Conservation (phyloP, 2,888 invertebrate species). For the Pheosia gnoma region DNA sequence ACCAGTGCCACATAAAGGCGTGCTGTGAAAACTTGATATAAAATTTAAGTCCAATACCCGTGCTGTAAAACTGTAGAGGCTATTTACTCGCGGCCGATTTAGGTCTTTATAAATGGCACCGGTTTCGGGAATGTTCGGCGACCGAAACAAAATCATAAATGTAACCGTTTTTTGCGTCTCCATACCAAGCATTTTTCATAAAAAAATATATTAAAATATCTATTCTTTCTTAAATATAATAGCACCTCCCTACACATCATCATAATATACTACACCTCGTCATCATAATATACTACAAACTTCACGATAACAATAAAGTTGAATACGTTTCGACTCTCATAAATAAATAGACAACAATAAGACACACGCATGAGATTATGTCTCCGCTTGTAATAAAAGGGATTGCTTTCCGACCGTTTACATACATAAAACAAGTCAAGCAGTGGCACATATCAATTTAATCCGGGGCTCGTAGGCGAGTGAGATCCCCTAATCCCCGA, state of each 20-base stretch:
- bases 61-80: conserved; percentile 38
- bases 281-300: conserved; percentile 23
- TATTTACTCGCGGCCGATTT: conserved; percentile 55
- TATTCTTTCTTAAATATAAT: no score
- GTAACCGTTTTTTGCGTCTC: no score
- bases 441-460: conserved; percentile 79
- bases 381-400: conserved; percentile 75
- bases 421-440: conserved; percentile 75
- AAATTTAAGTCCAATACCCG: conserved; percentile 6
- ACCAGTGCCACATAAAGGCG: no score
- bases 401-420: conserved; percentile 75
- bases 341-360: conserved; percentile 63
- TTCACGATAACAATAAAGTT: conserved; percentile 61
- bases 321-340: conserved; percentile 57
- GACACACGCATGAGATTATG: conserved; percentile 72
- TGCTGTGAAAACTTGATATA: no score
- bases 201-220: no score
- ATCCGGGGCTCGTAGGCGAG: conserved; percentile 67
- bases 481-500: conserved; percentile 73
- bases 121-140: conserved; percentile 53
- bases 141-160: conserved; percentile 49
- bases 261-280: conserved; percentile 11
- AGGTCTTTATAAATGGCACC: conserved; percentile 56
- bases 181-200: no score
- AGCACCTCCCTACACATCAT: neutral